Conservation (phyloP, 2,113 vertebrate species). For the Lipotes vexillifer region DNA sequence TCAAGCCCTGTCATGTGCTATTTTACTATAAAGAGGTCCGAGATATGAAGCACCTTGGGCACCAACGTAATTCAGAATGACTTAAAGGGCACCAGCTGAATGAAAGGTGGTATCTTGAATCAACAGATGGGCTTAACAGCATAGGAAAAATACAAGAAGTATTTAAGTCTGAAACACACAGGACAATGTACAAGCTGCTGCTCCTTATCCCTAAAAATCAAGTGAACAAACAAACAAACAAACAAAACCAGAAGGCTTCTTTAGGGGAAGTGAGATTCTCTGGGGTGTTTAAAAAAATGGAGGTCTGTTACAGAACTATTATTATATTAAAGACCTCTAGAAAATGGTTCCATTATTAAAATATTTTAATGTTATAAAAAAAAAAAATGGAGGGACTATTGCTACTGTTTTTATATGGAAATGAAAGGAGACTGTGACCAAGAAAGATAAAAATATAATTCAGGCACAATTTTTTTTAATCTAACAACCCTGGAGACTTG, state of each 20-base stretch:
- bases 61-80: neutral
- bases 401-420: conserved; percentile 6
- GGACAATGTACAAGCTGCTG: neutral
- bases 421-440: neutral
- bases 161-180: neutral
- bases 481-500: neutral
- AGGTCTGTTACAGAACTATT: too few relatives aligned
- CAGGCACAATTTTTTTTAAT: neutral
- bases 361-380: too few relatives aligned
- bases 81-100: neutral
- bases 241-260: neutral
- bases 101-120: neutral
- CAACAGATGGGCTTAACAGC: neutral
- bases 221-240: neutral
- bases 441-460: neutral
- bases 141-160: neutral
- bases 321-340: too few relatives aligned
- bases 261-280: neutral
- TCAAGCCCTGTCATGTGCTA: neutral
- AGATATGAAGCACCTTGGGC: neutral
- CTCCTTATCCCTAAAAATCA: neutral
- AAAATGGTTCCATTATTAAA: too few relatives aligned
- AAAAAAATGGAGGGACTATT: neutral
- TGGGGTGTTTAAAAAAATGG: neutral
- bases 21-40: neutral